Percentiles rank a stretch among this genome's conserved stretches.
Conservation (phyloP, 2,888 invertebrate genomes). For the Yponomeuta sedellus region DNA sequence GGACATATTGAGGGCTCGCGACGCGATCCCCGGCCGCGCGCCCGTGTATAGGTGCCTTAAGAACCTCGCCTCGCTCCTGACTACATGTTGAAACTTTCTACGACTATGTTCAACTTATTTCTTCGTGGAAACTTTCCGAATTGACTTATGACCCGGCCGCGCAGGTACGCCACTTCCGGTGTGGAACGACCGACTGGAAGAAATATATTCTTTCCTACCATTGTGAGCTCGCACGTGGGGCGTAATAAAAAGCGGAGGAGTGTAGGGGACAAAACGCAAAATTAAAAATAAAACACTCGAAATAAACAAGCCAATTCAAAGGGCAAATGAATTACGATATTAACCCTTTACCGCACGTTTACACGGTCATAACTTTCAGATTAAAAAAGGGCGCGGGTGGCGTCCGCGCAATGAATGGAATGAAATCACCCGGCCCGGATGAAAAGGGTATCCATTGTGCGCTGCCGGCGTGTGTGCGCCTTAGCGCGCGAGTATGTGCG, state of each 20-base stretch:
- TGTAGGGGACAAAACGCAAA: background rate
- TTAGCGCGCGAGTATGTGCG: background rate
- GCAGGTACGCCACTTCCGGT: background rate
- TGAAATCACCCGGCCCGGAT: constrained; percentile 34
- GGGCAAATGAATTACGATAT: constrained; percentile 54
- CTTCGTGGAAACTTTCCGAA: background rate
- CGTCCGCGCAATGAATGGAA: constrained; percentile 38
- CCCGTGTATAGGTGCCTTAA: background rate
- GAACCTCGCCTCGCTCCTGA: background rate
- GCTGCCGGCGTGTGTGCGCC: constrained; percentile 17
- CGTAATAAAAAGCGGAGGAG: background rate
- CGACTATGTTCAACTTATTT: constrained; percentile 3
- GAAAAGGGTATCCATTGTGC: constrained; percentile 44
- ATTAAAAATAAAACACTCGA: background rate
- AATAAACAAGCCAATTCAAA: constrained; percentile 5
- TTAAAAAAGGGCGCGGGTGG: constrained; percentile 49
- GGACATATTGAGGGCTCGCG: constrained; percentile 1
- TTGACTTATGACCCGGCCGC: constrained; percentile 2
- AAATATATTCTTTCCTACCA: background rate
- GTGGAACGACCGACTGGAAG: background rate
- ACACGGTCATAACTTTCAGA: constrained; percentile 67
- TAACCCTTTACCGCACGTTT: constrained; percentile 58
- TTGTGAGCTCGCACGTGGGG: background rate
- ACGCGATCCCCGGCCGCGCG: background rate
- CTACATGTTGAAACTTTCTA: background rate